phyloP scores from a whole-genome alignment of 1,140 invertebrate species.

The Drosophila arawakana region DNA sequence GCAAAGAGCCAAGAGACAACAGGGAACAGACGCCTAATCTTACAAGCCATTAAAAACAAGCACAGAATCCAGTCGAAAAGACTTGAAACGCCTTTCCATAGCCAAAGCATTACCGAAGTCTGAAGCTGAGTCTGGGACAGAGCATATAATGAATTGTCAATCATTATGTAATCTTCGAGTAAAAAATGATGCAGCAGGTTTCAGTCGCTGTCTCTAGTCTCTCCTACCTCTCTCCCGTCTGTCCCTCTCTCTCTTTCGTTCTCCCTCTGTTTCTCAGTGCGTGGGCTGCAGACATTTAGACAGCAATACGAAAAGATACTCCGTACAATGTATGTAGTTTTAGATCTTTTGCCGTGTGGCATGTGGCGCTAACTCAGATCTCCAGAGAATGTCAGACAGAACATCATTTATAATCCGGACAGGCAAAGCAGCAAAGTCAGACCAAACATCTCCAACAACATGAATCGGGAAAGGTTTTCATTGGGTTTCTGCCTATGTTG shows the following conservation, averaged over 20 bases:
- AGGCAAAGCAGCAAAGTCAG: slow-evolving; percentile 10
- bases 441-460: not conserved
- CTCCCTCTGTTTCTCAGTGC: slow-evolving; percentile 44
- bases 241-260: not conserved
- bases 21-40: slow-evolving; percentile 59
- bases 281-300: slow-evolving; percentile 71
- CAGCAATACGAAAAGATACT: slow-evolving; percentile 30
- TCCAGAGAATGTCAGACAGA: slow-evolving; percentile 23
- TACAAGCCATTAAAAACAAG: slow-evolving; percentile 60
- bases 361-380: slow-evolving; percentile 67
- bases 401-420: slow-evolving; percentile 72
- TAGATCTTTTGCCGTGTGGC: slow-evolving; percentile 66
- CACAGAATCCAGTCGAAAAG: slow-evolving; percentile 12
- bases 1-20: not conserved
- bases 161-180: slow-evolving; percentile 81
- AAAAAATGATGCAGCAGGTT: slow-evolving; percentile 78
- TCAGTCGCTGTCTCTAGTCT: slow-evolving; percentile 7
- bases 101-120: not conserved
- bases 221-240: not conserved
- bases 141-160: slow-evolving; percentile 78
- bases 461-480: not conserved
- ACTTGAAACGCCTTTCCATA: not conserved
- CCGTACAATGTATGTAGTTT: slow-evolving; percentile 31
- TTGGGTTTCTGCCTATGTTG: slow-evolving; percentile 13
- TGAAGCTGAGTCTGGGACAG: not conserved